A percentile compares a stretch with the other conserved stretches of the same genome.
Conservation (phyloP, 2,888 invertebrate species). For the Trilocha varians region DNA sequence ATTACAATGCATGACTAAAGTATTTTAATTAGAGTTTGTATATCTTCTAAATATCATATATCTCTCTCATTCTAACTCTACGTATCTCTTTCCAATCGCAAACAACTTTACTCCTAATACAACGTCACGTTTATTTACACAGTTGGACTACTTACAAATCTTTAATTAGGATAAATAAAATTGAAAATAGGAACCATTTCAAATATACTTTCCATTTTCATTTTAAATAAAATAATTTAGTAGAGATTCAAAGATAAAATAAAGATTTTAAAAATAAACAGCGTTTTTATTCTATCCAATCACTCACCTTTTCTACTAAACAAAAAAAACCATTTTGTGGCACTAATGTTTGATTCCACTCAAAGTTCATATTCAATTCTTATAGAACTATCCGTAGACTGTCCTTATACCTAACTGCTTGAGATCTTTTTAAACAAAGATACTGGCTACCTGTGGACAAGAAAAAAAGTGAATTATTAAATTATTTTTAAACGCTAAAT, state of each 20-base stretch:
- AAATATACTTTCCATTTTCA: background rate
- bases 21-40: too few species aligned
- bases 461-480: background rate
- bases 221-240: background rate
- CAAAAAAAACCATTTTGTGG: background rate
- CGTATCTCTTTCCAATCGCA: too few species aligned
- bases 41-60: too few species aligned
- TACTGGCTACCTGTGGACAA: background rate
- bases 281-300: background rate
- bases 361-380: background rate
- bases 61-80: too few species aligned
- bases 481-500: background rate
- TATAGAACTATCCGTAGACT: background rate
- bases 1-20: too few species aligned
- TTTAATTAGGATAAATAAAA: background rate
- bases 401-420: background rate
- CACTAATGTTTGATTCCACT: background rate
- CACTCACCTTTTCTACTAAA: background rate
- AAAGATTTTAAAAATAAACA: background rate
- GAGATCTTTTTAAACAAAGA: background rate
- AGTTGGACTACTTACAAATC: too few species aligned
- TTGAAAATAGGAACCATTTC: background rate
- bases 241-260: background rate
- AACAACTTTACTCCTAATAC: too few species aligned
- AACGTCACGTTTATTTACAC: background rate